These are phyloP conservation scores for Condylura cristata DNA, from an alignment of 2,113 vertebrate species.

Conservation along the genomic window DNA sequence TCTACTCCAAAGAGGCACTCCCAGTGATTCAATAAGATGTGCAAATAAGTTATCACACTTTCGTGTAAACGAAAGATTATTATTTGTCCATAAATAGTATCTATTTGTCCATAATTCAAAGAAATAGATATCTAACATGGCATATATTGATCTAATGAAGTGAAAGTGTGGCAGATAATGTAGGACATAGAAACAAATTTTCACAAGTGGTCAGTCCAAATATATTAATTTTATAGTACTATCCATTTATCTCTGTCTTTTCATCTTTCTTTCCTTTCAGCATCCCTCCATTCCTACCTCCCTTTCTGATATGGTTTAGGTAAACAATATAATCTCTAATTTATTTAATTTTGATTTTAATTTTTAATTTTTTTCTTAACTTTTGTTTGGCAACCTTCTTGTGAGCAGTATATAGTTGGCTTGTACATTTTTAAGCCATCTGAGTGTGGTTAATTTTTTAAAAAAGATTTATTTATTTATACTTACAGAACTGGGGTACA, in stretches of 20 bases:
- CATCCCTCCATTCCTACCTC: background rate
- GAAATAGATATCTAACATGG: background rate
- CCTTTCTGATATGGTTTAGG: background rate
- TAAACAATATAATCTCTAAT: background rate
- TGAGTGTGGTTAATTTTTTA: background rate
- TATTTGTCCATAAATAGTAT: background rate
- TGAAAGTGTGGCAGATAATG: background rate
- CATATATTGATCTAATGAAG: background rate
- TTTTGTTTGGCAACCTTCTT: constrained; percentile 12
- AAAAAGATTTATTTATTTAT: too few relatives aligned
- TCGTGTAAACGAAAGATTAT: background rate
- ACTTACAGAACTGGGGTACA: too few relatives aligned
- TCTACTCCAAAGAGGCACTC: background rate
- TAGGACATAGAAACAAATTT: background rate
- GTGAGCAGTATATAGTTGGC: background rate
- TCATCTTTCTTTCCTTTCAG: background rate
- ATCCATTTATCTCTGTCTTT: background rate
- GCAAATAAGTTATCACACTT: background rate
- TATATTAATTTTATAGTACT: background rate
- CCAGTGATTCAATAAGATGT: background rate
- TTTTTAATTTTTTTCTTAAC: background rate
- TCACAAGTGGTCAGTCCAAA: background rate
- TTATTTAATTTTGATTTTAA: background rate
- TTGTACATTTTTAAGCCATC: background rate
- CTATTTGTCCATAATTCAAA: background rate